Percentiles rank a stretch among this genome's conserved stretches.
phyloP scores from a whole-genome alignment of 2,888 invertebrate species.

The Thelaira solivaga region DNA sequence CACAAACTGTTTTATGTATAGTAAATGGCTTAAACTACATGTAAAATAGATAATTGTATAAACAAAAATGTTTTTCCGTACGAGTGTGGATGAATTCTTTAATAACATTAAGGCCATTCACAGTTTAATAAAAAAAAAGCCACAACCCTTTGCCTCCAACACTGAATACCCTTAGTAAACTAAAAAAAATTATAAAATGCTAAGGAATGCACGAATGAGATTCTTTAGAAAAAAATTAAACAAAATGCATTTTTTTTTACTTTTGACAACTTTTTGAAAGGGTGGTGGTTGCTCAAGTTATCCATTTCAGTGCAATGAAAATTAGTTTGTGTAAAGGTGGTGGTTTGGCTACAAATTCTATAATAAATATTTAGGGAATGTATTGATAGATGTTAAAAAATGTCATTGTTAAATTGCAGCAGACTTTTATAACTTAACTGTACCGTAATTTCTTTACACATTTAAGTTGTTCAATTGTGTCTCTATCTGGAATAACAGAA shows the following conservation, averaged over 20 bases:
- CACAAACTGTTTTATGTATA: too few species aligned
- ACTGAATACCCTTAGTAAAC: too few species aligned
- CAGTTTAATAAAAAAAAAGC: too few species aligned
- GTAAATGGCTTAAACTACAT: too few species aligned
- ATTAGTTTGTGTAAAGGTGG: constrained; percentile 11
- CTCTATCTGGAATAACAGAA: neutral
- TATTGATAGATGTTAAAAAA: constrained; percentile 38
- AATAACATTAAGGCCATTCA: too few species aligned
- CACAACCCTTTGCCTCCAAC: too few species aligned
- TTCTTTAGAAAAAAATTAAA: neutral
- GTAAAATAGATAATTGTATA: too few species aligned
- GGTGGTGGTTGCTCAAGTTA: constrained; percentile 23
- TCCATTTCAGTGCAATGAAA: constrained; percentile 7
- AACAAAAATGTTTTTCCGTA: too few species aligned
- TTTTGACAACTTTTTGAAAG: constrained; percentile 5
- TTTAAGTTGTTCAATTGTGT: constrained; percentile 8
- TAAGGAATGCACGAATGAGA: constrained; percentile 10
- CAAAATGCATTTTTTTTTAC: constrained; percentile 29
- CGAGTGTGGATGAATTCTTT: too few species aligned
- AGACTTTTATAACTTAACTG: constrained; percentile 12
- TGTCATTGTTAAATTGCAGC: constrained; percentile 24
- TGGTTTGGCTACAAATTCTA: constrained; percentile 19
- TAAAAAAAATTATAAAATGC: neutral
- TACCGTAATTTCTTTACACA: constrained; percentile 46
- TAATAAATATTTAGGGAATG: neutral